Base-by-base conservation (phyloP, 2,888 invertebrate genomes). In the Drosophila rubida region DNA sequence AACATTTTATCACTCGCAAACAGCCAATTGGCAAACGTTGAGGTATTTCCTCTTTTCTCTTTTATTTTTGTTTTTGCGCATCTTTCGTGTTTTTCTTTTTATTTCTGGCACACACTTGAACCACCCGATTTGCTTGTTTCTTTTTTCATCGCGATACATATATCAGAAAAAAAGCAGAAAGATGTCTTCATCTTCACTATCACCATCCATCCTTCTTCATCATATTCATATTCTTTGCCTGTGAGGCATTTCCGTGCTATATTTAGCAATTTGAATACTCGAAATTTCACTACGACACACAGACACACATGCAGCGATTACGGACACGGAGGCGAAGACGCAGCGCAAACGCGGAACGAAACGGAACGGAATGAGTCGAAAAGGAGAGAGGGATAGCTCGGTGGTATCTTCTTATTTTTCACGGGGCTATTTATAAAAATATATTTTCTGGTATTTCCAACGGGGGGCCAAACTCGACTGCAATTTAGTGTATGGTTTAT, bases 381-480 rank as follows among this genome's bases (percentile, higher is more conserved):
- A 53, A 25, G 58, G 39, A 42, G 14, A 49, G 27, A 49, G 46
- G 55, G 42, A 66, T 45, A 69, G 45, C 55, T 65, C 78, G 78
- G 58, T 80, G 68, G 82, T 81, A 87, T 87, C 90, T 90, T 89
- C 90, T 90, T 87, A 85, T 80, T 90, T 90, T 90, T 90, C 90
- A 89, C 72, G 67, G 49, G 61, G 72, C 90, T 90, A 90, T 90
- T 90, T 88, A 78, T 90, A 90, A 69, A 71, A 35, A 41, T 58
- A 63, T 62, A 27, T 27, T 37, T 62, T 77, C 60, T 80, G 65
- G 74, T 62, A 63, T 74, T 71, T 73, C 66, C 69, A 65, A 81
- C 53, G 53, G 62, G 53, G 19, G 19, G 19, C 3, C 3, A 63
- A 78, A 82, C 45, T 61, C 48, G 41, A 69, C n/a, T 59, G 42